These are phyloP conservation scores for Potamilus streckersoni DNA, from an alignment of 1,140 invertebrate genomes.

Conservation along the genomic window DNA sequence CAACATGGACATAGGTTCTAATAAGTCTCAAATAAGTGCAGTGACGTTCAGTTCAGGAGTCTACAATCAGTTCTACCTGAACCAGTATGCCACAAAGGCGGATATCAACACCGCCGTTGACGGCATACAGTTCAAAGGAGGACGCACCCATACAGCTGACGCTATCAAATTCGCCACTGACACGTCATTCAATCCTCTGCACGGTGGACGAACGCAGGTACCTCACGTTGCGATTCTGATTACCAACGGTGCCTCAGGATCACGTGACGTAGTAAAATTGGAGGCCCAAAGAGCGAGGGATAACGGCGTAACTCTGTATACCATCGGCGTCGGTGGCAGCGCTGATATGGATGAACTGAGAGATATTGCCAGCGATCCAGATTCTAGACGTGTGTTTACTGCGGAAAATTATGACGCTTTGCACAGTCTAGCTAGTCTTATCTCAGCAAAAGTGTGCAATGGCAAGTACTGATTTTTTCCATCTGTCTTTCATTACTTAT, in stretches of 20 bases:
- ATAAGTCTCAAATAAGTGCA: conserved; percentile 47
- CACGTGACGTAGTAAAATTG: conserved; percentile 43
- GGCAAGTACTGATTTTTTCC: conserved; percentile 31
- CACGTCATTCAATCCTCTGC: conserved; percentile 47
- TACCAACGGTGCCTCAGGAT: conserved; percentile 45
- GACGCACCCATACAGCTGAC: conserved; percentile 44
- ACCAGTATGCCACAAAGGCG: conserved; percentile 37
- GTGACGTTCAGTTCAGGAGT: conserved; percentile 49
- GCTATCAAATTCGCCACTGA: conserved; percentile 45
- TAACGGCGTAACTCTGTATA: conserved; percentile 49
- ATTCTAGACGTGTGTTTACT: conserved; percentile 42
- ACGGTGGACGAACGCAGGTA: conserved; percentile 45
- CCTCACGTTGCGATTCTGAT: conserved; percentile 49
- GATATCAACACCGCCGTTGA: conserved; percentile 40
- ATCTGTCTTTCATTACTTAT: not conserved
- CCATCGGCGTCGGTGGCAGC: conserved; percentile 51
- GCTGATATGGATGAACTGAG: conserved; percentile 46
- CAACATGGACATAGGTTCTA: conserved; percentile 43
- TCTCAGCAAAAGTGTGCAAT: conserved; percentile 55
- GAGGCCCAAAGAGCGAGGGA: conserved; percentile 47
- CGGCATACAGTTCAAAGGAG: conserved; percentile 39
- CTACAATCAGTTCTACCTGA: conserved; percentile 52
- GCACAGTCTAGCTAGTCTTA: conserved; percentile 29
- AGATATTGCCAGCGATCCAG: conserved; percentile 47
- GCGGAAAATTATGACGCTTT: conserved; percentile 50